Conservation (phyloP, 2,888 invertebrate species). For the Belgica antarctica region DNA sequence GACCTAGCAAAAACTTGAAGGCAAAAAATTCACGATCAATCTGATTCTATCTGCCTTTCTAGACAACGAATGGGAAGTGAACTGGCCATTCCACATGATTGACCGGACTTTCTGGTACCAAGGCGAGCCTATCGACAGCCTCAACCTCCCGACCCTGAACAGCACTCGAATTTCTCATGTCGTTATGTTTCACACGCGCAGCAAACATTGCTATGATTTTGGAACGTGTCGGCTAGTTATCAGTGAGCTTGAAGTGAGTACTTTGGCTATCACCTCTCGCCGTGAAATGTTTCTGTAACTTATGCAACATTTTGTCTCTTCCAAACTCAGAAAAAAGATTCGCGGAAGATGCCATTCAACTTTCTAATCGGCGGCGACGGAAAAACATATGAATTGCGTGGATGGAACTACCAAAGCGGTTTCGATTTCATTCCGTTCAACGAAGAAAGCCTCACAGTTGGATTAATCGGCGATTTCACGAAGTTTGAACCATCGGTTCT, state of each 20-base stretch:
- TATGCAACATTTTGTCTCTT: background rate
- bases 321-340: background rate
- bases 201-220: conserved; percentile 51
- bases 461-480: conserved; percentile 55
- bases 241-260: conserved; percentile 54
- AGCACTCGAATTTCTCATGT: conserved; percentile 51
- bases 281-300: background rate
- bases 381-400: conserved; percentile 56
- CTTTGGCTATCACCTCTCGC: no score
- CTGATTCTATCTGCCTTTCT: no score
- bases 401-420: conserved; percentile 55
- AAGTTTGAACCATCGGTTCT: conserved; percentile 46
- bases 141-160: conserved; percentile 46
- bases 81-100: conserved; percentile 49
- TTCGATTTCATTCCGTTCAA: conserved; percentile 46
- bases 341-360: conserved; percentile 52
- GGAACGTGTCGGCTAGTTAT: conserved; percentile 53
- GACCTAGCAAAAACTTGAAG: no score
- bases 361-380: conserved; percentile 58
- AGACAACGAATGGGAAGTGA: conserved; percentile 45
- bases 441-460: conserved; percentile 52
- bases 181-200: conserved; percentile 56
- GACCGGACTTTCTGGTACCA: conserved; percentile 50
- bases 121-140: conserved; percentile 41
- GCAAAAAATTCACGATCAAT: no score